A percentile compares a stretch with the other conserved stretches of the same genome.
phyloP scores from a whole-genome alignment of 2,113 vertebrate species.

The Aegypius monachus region DNA sequence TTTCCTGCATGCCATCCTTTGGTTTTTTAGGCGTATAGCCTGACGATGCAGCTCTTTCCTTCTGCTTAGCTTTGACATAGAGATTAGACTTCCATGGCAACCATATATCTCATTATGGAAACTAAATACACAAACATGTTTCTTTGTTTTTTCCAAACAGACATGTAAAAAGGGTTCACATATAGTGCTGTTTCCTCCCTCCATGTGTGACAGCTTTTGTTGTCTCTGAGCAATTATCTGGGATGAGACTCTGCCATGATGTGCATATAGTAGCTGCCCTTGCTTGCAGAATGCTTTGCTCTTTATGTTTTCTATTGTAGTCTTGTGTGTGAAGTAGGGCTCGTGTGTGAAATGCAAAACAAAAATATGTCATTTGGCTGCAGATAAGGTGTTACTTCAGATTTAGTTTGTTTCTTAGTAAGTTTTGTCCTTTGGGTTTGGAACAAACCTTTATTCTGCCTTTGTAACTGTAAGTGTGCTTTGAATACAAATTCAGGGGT shows the following conservation, averaged over 20 bases:
- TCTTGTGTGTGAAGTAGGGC: neutral
- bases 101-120: conserved; percentile 36
- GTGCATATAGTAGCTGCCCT: neutral
- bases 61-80: conserved; percentile 1
- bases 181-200: neutral
- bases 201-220: neutral
- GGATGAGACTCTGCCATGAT: neutral
- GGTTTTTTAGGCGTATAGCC: neutral
- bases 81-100: conserved; percentile 56
- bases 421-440: neutral
- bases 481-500: neutral
- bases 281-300: neutral
- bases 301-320: neutral
- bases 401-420: neutral
- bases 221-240: neutral
- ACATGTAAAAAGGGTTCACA: neutral
- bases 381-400: neutral
- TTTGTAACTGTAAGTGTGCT: neutral
- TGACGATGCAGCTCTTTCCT: neutral
- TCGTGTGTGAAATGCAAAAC: neutral
- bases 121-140: conserved; percentile 16
- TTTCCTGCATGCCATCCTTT: neutral
- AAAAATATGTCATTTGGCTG: neutral
- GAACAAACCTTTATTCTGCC: neutral
- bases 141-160: conserved; percentile 31